phyloP scores from a whole-genome alignment of 2,797 vertebrate species.

The Cetoscarus ocellatus region DNA sequence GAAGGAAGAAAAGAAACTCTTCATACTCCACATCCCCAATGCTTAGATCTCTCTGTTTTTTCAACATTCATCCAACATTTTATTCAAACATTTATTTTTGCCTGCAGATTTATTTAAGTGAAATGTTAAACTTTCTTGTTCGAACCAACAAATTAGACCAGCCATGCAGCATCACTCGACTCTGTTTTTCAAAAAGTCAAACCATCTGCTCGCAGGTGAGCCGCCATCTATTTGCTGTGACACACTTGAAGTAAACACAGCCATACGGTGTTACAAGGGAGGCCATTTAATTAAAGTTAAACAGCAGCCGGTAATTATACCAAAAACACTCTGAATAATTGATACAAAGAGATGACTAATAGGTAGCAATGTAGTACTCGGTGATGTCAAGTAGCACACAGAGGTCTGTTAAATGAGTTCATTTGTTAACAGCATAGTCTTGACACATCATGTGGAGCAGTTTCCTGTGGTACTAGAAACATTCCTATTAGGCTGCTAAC shows the following conservation, averaged over 20 bases:
- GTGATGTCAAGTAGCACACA: neutral
- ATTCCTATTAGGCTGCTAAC: neutral
- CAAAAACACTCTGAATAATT: neutral
- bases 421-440: neutral
- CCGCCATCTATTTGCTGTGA: neutral
- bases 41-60: neutral
- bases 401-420: neutral
- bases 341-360: neutral
- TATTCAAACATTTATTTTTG: neutral
- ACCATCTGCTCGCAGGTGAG: constrained; percentile 3
- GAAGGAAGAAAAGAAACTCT: neutral
- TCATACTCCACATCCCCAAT: neutral
- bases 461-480: neutral
- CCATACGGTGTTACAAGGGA: neutral
- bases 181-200: constrained; percentile 1
- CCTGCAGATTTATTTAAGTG: neutral
- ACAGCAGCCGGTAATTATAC: neutral
- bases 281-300: neutral
- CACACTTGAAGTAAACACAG: constrained; percentile 6
- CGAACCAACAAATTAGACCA: neutral
- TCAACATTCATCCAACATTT: neutral
- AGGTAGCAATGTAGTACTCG: neutral
- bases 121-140: neutral
- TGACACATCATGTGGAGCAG: neutral
- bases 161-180: neutral